Base-by-base conservation (phyloP, 2,113 vertebrate species). In the Psilopsiagon aurifrons region DNA sequence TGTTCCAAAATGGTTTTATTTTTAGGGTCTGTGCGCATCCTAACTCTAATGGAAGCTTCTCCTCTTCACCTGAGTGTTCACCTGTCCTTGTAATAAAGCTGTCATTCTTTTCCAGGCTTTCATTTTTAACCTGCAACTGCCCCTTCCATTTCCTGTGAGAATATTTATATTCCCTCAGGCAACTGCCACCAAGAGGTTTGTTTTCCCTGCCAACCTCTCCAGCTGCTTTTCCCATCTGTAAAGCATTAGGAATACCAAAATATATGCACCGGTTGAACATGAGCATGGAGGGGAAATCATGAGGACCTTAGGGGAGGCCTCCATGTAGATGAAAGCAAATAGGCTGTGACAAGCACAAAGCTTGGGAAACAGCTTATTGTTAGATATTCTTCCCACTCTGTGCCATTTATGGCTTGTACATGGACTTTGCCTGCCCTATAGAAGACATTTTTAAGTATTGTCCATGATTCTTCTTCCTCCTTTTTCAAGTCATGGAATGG, bases 161-260 rank as follows among this genome's bases (percentile, higher is more conserved):
- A 64, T 76, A 92, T 94, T 86, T 75, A 0, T 63, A 51, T 85
- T 82, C 82, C 71, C 41, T 49, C 39, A 82, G 54, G 78, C 59
- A 78, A 7, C 59, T 93, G 59, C 77, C 83, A 89, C 68, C 69
- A 54, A 60, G 55, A 10, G 55, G 35, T 10, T 83, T 39, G 1
- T 91, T 94, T 86, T 79, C 54, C 37, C 78, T 92, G 75, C 94
- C 86, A 95, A 5, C 62, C 60, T 89, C 64, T 87, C 82, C 94
- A 94, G 88, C 69, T 96, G 92, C 41, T 66, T 88, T 86, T 88
- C 70, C 81, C 81, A 81, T 95, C 89, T 90, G 82, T 66, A 87
- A 75, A 75, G 63, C 47, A 2, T 79, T 19, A 71, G 82, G 29
- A 86, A 49, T 10, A 75, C 41, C 64, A 77, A 87, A 88, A 71